Evolutionary conservation across 2,888 invertebrate genomes (phyloP), one percentile per base, ranked within the genome.

Genomic region (Lithophane socia): DNA sequence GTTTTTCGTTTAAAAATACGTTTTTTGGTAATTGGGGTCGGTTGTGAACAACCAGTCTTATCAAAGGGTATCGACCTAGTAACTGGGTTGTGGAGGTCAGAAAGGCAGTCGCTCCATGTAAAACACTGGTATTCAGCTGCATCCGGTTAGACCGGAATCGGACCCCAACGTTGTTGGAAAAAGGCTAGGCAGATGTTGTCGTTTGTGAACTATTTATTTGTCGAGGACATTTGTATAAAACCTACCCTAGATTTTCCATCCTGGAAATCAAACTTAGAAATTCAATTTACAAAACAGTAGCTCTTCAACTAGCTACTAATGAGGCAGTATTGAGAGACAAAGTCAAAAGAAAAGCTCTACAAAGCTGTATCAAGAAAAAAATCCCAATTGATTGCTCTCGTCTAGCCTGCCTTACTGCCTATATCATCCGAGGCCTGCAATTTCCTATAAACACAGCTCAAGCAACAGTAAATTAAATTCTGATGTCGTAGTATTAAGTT

Each of bases 401-500:
- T 56, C 86, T 86, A 81, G 83, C 76, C 81, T 73, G 71, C 54
- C 77, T 13, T n/a, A n/a, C 56, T 77, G 60, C 12, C 49, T 21
- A 24, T 12, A 75, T 75, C 56, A 75, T 81, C 85, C n/a, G 2
- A 77, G 84, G 86, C 85, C 86, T 87, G 90, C 92, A 94, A 94
- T 94, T 92, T 93, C 86, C 79, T 68, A 87, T 93, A 94, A 94
- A 92, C 90, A 92, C 92, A 86, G 90, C 90, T 91, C 90, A 84
- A 84, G 84, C 75, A 90, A 91, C 91, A 91, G 92, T 93, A 92
- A 93, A 94, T 94, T 94, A 94, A 94, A 93, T 92, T 92, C 90
- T 94, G 93, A 94, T 94, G 92, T 91, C 90, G 87, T 93, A 89
- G 91, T 88, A 94, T 94, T 94, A 94, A 91, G 89, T 89, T 91